These are phyloP conservation scores for Parazoanthus atlanticus DNA, from an alignment of 92 coral and sea anemone species.

Conservation along the genomic window DNA sequence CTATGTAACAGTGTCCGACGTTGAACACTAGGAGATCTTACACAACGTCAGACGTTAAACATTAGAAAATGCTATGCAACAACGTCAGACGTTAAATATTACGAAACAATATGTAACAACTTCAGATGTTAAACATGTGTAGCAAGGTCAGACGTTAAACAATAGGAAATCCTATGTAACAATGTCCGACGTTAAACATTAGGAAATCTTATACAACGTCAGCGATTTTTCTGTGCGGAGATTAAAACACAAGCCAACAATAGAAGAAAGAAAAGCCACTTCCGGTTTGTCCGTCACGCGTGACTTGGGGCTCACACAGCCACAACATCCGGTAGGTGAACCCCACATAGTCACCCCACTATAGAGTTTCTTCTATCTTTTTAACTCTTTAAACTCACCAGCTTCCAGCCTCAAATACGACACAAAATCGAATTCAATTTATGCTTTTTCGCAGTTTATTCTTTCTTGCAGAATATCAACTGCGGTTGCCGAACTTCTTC, in stretches of 20 bases:
- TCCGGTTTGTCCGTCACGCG: not conserved
- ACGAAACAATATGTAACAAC: too few species aligned
- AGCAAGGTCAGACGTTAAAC: too few species aligned
- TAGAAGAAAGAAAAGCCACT: not conserved
- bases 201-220: not conserved
- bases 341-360: not conserved
- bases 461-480: not conserved
- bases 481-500: not conserved
- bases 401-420: not conserved
- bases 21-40: too few species aligned
- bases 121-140: too few species aligned
- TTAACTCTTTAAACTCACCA: not conserved
- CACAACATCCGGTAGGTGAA: not conserved
- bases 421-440: not conserved
- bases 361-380: not conserved
- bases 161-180: too few species aligned
- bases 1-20: too few species aligned
- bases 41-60: too few species aligned
- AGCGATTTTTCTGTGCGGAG: not conserved
- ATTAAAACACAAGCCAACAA: not conserved
- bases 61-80: too few species aligned
- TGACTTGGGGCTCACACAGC: too few species aligned
- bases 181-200: not conserved
- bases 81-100: too few species aligned
- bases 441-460: not conserved